Evolutionary conservation across 2,113 vertebrate genomes (phyloP).

Genomic region (Ancistrus triradiatus): DNA sequence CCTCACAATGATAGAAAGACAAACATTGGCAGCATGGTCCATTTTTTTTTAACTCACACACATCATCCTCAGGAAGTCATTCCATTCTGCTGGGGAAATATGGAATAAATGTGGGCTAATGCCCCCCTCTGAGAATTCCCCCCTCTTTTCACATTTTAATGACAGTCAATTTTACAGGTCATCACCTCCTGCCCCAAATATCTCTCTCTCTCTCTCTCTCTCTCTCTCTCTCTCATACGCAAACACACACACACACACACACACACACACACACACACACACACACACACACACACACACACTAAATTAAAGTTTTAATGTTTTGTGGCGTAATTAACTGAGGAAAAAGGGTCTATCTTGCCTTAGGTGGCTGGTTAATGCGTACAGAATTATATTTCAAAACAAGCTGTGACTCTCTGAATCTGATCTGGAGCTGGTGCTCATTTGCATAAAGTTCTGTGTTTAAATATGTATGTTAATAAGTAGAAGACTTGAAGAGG

Average conservation of each 20-base stretch:
- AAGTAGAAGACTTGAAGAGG: conserved; percentile 35
- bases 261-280: too few species aligned
- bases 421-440: conserved; percentile 44
- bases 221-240: neutral
- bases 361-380: conserved; percentile 63
- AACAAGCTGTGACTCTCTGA: conserved; percentile 57
- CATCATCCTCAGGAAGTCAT: neutral
- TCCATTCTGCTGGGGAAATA: neutral
- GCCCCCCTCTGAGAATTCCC: neutral
- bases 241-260: neutral
- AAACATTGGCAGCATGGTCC: too few species aligned
- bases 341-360: conserved; percentile 51
- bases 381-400: conserved; percentile 59
- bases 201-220: neutral
- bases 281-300: conserved; percentile 33
- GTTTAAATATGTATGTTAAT: conserved; percentile 69
- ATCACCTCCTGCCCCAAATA: conserved; percentile 16
- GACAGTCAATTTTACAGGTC: conserved; percentile 33
- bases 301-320: conserved; percentile 59
- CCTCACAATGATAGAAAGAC: too few species aligned
- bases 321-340: conserved; percentile 63
- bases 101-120: neutral
- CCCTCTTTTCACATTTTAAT: conserved; percentile 18
- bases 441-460: conserved; percentile 66
- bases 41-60: neutral